Percentiles rank a stretch among this genome's conserved stretches.
Conservation (phyloP, 2,888 invertebrate genomes). For the Biston betularia region DNA sequence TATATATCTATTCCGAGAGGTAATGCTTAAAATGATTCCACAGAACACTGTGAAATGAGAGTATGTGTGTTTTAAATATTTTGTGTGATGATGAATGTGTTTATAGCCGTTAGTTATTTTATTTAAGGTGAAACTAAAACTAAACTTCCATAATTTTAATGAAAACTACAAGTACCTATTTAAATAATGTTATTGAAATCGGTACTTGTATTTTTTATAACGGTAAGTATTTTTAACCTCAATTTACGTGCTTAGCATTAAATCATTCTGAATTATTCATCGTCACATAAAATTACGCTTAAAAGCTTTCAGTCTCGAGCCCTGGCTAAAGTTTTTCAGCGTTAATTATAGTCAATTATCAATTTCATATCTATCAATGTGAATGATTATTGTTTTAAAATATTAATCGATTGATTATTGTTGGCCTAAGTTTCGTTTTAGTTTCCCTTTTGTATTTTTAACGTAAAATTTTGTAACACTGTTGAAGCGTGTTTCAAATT, state of each 20-base stretch:
- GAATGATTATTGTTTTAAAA: no score
- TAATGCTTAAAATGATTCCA: no score
- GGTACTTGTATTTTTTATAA: no score
- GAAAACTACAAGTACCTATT: not conserved
- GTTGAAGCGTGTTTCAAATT: no score
- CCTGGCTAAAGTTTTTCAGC: conserved; percentile 83
- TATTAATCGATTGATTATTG: conserved; percentile 26
- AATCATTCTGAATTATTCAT: conserved; percentile 36
- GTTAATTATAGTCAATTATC: conserved; percentile 42
- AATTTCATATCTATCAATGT: conserved; percentile 42
- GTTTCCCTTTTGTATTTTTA: not conserved
- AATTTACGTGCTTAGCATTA: conserved; percentile 20
- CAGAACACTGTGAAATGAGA: no score
- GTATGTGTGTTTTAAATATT: conserved; percentile 17
- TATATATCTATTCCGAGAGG: no score
- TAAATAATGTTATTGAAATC: no score
- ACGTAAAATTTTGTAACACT: not conserved
- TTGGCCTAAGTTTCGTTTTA: conserved; percentile 60
- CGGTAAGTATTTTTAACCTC: not conserved
- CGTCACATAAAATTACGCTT: conserved; percentile 68
- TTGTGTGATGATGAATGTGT: conserved; percentile 52
- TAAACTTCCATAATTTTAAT: not conserved
- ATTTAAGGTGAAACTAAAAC: no score
- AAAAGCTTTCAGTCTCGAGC: conserved; percentile 79
- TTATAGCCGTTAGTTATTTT: no score